Evolutionary conservation across 2,888 invertebrate genomes (phyloP).

Genomic region (Brachypalpus laphriformis): DNA sequence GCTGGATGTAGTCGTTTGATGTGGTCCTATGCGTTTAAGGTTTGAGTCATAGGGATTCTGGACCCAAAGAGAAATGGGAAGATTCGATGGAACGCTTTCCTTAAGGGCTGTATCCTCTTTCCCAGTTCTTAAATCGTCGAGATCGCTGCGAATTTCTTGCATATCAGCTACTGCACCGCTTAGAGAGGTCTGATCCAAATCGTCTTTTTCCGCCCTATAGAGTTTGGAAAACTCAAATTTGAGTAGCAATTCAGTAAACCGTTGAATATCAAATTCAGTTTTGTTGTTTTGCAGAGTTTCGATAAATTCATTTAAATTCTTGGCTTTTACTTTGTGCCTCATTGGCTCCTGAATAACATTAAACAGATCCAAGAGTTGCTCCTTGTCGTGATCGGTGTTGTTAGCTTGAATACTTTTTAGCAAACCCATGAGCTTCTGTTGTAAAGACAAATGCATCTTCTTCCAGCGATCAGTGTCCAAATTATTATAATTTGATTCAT

Average conservation of each 20-base stretch:
- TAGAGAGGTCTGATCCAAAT: neutral
- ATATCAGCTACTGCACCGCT: neutral
- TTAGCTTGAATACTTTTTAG: slow-evolving; percentile 74
- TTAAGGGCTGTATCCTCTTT: slow-evolving; percentile 3
- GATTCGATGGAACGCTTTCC: neutral
- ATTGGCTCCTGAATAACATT: slow-evolving; percentile 76
- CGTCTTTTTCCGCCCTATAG: slow-evolving; percentile 13
- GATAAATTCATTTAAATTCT: slow-evolving; percentile 80
- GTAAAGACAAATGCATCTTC: slow-evolving; percentile 51
- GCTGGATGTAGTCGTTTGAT: neutral
- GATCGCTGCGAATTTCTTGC: neutral
- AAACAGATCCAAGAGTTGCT: slow-evolving; percentile 78
- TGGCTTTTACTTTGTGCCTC: slow-evolving; percentile 77
- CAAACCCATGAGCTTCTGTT: slow-evolving; percentile 73
- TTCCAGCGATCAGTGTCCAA: slow-evolving; percentile 55
- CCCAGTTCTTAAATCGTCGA: neutral
- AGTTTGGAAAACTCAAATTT: slow-evolving; percentile 77
- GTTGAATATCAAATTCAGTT: slow-evolving; percentile 79
- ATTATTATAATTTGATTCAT: slow-evolving; percentile 56
- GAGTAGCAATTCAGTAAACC: slow-evolving; percentile 78
- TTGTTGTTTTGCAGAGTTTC: slow-evolving; percentile 79
- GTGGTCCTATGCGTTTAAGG: neutral
- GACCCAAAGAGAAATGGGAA: slow-evolving; percentile 29
- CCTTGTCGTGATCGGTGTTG: slow-evolving; percentile 79
- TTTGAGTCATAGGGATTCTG: slow-evolving; percentile 6